Base-by-base conservation (phyloP, 2,797 vertebrate species). In the Ataeniobius toweri region DNA sequence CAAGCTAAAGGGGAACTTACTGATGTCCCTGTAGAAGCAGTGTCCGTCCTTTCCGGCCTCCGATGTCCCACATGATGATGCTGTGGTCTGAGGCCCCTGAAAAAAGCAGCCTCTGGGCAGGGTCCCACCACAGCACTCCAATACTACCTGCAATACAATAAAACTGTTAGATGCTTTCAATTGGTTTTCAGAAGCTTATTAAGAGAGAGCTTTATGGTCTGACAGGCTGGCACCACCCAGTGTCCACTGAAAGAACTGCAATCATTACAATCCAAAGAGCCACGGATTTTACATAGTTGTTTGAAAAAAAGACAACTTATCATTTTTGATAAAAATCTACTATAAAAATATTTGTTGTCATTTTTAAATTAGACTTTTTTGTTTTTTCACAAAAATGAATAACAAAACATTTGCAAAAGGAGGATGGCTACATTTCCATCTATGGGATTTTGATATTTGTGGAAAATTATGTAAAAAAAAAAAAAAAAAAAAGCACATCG, bases 51-150 rank as follows among this genome's bases (percentile, higher is more conserved):
- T 98, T 98, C 81, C 97, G 96, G 77, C 98, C 98, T n/a, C 98
- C 98, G 6, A 99, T 98, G 92, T 99, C 98, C 98, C 98, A 99
- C 97, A 99, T 97, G 92, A 99, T 99, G 90, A 99, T 95, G 89
- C 98, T 98, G 95, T 99, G 96, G 93, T 99, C 98, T 0, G 97
- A 97, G 5, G 98, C 97, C 77, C 98, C 98, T 0, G 98, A 99
- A 93, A 99, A 99, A 82, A 99, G 96, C 88, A 98, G 93, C 80
- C 96, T 95, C 76, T 99, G 97, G 71, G 98, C 89, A 0, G 98
- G 98, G 84, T 99, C 98, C 98, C 98, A 99, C 95, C 97, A 98
- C 74, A 99, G 95, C 18, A 96, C 92, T 55, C 95, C 96, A 69
- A 99, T 92, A 14, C 97, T 96, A 73, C 98, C 98, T 99, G 92